Evolutionary conservation across 2,888 invertebrate species (phyloP).

Genomic region (Didymodactylos carnosus): DNA sequence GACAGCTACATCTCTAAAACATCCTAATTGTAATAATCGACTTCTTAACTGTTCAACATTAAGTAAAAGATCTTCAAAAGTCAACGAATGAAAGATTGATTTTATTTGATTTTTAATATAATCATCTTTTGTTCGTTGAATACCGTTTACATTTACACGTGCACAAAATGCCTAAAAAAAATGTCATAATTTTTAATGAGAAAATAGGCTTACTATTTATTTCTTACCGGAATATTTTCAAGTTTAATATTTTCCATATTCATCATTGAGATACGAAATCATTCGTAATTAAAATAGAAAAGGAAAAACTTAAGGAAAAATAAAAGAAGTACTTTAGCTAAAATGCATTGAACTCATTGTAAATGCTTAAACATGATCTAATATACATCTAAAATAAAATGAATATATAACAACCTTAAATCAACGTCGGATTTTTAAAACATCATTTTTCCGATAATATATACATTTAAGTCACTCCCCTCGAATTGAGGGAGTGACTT

Average conservation of each 20-base stretch:
- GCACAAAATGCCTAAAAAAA: conserved; percentile 52
- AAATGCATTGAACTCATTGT: too few species aligned
- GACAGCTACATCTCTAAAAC: conserved; percentile 65
- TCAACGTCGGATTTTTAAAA: too few species aligned
- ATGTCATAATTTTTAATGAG: neutral
- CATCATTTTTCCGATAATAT: too few species aligned
- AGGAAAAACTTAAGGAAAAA: too few species aligned
- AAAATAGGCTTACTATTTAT: neutral
- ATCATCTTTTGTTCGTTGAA: conserved; percentile 68
- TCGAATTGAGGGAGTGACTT: too few species aligned
- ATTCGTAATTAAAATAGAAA: too few species aligned
- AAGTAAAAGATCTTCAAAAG: conserved; percentile 51
- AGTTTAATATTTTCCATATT: neutral
- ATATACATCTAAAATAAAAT: too few species aligned
- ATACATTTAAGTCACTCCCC: too few species aligned
- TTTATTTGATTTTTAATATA: conserved; percentile 56
- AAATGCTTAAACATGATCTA: too few species aligned
- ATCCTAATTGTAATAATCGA: conserved; percentile 60
- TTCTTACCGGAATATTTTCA: neutral
- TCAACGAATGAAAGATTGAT: conserved; percentile 59
- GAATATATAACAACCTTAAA: too few species aligned
- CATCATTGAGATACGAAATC: too few species aligned
- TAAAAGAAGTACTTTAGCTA: too few species aligned
- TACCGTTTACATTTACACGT: conserved; percentile 60
- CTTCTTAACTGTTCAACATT: conserved; percentile 42